Evolutionary conservation across 1,140 invertebrate species (phyloP).

Genomic region (Arctopsyche grandis): DNA sequence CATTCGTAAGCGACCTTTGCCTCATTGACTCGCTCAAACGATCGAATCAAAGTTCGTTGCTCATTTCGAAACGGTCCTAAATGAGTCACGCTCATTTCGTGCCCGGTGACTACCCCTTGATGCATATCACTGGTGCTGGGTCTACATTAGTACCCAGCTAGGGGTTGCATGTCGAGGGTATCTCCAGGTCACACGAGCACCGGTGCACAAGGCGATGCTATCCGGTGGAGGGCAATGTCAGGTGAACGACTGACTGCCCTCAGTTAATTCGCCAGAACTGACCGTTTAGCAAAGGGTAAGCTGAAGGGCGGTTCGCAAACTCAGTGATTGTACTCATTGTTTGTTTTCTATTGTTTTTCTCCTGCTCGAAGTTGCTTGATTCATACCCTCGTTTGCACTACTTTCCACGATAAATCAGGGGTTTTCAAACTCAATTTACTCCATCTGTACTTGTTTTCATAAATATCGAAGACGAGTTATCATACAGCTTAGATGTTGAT

Average conservation of each 20-base stretch:
- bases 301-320: neutral
- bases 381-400: too few species aligned
- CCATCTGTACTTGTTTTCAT: too few species aligned
- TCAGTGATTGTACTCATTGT: too few species aligned
- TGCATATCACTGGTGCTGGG: neutral
- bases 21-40: neutral
- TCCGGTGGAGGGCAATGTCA: constrained; percentile 38
- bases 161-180: constrained; percentile 14
- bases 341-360: too few species aligned
- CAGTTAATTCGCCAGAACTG: neutral
- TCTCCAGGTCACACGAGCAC: constrained; percentile 28
- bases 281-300: too few species aligned
- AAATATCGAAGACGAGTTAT: too few species aligned
- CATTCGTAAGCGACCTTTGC: neutral
- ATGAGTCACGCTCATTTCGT: neutral
- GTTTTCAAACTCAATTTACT: too few species aligned
- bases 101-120: constrained; percentile 8
- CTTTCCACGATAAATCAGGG: too few species aligned
- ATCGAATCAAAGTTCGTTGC: constrained; percentile 25
- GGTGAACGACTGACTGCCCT: constrained; percentile 38
- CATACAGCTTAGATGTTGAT: too few species aligned
- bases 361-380: too few species aligned
- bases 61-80: neutral
- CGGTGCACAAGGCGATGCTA: constrained; percentile 16
- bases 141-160: neutral